Conservation (phyloP, 2,113 vertebrate species). For the Dipodomys spectabilis region DNA sequence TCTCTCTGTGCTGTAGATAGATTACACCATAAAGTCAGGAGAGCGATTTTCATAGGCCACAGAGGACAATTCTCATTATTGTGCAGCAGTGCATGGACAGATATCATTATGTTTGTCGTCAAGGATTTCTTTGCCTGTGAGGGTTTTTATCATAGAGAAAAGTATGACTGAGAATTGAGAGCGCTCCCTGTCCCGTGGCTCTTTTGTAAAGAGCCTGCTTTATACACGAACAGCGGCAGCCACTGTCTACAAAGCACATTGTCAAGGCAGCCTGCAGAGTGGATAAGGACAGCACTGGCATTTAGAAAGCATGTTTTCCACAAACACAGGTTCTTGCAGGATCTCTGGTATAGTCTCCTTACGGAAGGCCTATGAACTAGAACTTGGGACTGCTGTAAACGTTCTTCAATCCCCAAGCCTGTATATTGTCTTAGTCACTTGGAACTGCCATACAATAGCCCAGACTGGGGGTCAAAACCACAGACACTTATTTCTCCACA, state of each 20-base stretch:
- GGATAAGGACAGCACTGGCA: neutral
- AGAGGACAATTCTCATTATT: neutral
- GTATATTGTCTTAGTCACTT: neutral
- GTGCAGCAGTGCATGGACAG: neutral
- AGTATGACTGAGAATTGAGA: constrained; percentile 34
- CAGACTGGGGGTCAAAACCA: neutral
- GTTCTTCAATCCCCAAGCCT: neutral
- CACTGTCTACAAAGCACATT: neutral
- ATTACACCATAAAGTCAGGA: neutral
- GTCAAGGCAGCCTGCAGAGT: neutral
- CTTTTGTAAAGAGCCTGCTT: neutral
- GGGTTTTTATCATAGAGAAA: constrained; percentile 48
- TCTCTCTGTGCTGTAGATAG: neutral
- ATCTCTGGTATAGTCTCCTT: no score
- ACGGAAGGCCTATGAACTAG: neutral
- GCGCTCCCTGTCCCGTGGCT: neutral
- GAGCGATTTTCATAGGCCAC: neutral
- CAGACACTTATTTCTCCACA: neutral
- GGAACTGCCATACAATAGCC: neutral
- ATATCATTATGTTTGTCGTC: neutral
- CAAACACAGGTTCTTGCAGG: neutral
- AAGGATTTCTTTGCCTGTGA: constrained; percentile 13
- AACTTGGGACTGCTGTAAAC: neutral
- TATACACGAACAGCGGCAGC: neutral
- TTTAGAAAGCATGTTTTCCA: neutral